Evolutionary conservation across 2,113 vertebrate genomes (phyloP).

Genomic region (Calidris pygmaea): DNA sequence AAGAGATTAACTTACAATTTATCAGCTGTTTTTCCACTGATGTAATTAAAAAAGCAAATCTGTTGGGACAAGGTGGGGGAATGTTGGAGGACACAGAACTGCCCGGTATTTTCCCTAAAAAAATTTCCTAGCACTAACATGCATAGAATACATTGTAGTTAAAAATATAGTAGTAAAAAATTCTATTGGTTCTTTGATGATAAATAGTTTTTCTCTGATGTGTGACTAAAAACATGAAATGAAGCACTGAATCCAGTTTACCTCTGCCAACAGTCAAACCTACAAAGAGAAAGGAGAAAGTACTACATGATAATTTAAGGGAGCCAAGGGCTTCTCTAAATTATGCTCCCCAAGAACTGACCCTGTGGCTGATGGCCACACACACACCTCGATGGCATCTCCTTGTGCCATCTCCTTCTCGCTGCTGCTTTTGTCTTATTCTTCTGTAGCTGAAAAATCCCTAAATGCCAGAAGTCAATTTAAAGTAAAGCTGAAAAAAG

Average conservation of each 20-base stretch:
- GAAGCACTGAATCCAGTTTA: background rate
- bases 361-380: background rate
- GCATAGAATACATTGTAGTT: background rate
- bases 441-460: background rate
- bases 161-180: background rate
- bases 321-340: background rate
- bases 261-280: background rate
- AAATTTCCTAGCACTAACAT: background rate
- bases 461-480: background rate
- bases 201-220: background rate
- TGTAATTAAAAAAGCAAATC: background rate
- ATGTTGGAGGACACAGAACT: background rate
- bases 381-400: accelerated
- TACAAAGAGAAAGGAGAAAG: background rate
- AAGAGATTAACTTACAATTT: background rate
- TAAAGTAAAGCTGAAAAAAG: background rate
- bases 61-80: background rate
- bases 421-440: background rate
- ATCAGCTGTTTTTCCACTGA: background rate
- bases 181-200: background rate
- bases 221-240: background rate
- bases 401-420: background rate
- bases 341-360: background rate
- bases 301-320: background rate
- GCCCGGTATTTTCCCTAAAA: background rate